These are phyloP conservation scores for Thysanoteuthis rhombus DNA, from an alignment of 2,888 invertebrate genomes.

Conservation along the genomic window DNA sequence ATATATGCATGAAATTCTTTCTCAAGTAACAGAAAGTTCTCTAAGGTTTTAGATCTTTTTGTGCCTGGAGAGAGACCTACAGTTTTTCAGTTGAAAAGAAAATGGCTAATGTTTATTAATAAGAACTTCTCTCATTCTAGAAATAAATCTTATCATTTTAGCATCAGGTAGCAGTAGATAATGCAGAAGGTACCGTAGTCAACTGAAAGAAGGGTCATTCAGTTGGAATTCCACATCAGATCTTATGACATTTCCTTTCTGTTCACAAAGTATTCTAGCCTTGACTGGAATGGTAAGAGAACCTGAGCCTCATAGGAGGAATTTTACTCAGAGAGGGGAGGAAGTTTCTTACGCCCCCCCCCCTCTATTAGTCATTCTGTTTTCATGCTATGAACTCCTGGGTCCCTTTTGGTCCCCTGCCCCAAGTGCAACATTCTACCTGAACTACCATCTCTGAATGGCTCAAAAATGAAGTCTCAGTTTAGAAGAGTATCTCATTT, in stretches of 20 bases:
- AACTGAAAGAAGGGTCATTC: not conserved
- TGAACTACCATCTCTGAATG: too few species aligned
- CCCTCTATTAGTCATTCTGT: too few species aligned
- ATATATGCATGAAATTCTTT: too few species aligned
- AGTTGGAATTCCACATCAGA: not conserved
- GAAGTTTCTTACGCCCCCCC: too few species aligned
- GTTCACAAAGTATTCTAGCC: not conserved
- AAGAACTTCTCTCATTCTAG: not conserved
- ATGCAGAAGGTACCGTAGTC: not conserved
- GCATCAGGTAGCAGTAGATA: not conserved
- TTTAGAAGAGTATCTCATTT: not conserved
- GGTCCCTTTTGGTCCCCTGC: too few species aligned
- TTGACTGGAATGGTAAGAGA: not conserved
- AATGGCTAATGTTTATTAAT: not conserved
- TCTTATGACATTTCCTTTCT: not conserved
- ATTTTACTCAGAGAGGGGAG: too few species aligned
- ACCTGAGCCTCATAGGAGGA: too few species aligned
- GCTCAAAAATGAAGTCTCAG: too few species aligned
- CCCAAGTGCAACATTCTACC: too few species aligned
- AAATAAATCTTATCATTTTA: not conserved
- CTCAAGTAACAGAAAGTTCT: too few species aligned
- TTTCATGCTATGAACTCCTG: too few species aligned
- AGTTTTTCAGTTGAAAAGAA: not conserved
- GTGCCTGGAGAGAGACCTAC: not conserved
- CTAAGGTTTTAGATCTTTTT: too few species aligned